These are phyloP conservation scores for Redunca redunca DNA, from an alignment of 2,113 vertebrate species.

Conservation along the genomic window DNA sequence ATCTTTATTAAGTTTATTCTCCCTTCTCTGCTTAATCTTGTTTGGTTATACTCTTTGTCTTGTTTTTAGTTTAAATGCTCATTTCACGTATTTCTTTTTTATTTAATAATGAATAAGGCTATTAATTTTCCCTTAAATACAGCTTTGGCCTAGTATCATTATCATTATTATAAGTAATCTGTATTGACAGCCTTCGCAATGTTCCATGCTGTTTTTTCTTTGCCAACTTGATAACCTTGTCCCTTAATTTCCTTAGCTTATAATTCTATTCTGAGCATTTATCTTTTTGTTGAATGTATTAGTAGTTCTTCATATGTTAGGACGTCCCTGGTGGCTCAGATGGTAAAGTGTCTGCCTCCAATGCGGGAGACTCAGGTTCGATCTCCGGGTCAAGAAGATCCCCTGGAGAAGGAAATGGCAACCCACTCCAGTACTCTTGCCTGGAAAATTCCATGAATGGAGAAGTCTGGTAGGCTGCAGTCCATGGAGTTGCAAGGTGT, in stretches of 20 bases:
- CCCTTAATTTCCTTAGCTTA: not conserved
- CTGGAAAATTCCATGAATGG: not conserved
- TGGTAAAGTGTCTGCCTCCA: not conserved
- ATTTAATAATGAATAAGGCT: not conserved
- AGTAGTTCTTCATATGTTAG: not conserved
- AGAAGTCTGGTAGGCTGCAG: not conserved
- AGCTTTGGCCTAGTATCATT: not conserved
- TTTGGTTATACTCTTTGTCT: not conserved
- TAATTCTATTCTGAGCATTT: not conserved
- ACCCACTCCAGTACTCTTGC: not conserved
- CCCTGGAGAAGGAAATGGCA: not conserved
- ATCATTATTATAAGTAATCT: not conserved
- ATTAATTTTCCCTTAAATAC: not conserved
- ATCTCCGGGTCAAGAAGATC: rapidly evolving
- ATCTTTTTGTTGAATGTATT: not conserved
- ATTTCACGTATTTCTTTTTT: not conserved
- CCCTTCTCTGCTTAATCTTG: not conserved
- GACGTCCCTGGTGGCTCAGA: not conserved
- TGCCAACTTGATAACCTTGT: not conserved
- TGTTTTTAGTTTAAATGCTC: not conserved
- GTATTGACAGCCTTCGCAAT: not conserved
- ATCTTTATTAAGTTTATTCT: not conserved
- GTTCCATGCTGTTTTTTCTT: not conserved
- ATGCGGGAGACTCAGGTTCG: rapidly evolving
- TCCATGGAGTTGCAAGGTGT: not conserved